Base-by-base conservation (phyloP, 1,140 invertebrate genomes). In the Musca domestica region DNA sequence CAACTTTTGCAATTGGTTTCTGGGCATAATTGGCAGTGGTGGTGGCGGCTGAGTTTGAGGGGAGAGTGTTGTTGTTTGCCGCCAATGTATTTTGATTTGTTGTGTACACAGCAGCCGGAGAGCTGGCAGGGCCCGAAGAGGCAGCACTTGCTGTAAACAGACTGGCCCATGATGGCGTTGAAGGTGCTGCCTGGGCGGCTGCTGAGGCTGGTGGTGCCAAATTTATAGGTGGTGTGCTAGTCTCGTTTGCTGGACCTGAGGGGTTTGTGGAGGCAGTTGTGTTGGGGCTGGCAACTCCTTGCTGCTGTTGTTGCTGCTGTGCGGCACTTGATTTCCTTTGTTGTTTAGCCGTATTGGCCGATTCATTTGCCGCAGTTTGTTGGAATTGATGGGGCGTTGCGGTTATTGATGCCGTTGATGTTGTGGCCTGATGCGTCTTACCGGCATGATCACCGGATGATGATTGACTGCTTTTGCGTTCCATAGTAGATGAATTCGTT, bases 1-100 rank as follows among this genome's bases (percentile, higher is more conserved):
- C 83, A 17, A 87, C 86, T 75, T 87, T 87, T 17, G 86, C 86
- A 10, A 87, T 83, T 2, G 85, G 86, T 71, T 86, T 87, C 41
- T 84, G 58, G 4, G 25, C 51, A 51, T 54, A 49, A 22, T 41
- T 41, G 34, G 41, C 58, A 23, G 15, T 65, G 46, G 63, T 23
- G 73, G 74, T 1, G 72, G 72, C 65, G 77, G 75, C 12, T 72
- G 69, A 23, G 76, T 72, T 22, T 77, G 75, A 22, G 75, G 72
- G 46, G 74, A 48, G 20, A 23, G 23, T 47, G 51, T 14, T 66
- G 54, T 52, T 48, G 56, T 51, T 76, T 9, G 72, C 25, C 17
- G 71, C 19, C n/a, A n/a, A n/a, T n/a, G 63, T 27, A 4, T 46
- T 65, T 41, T 68, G 66, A 20, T 15, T 49, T 20, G 34, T 22